phyloP scores from a whole-genome alignment of 2,113 vertebrate genomes.

The Cyprinodon variegatus region DNA sequence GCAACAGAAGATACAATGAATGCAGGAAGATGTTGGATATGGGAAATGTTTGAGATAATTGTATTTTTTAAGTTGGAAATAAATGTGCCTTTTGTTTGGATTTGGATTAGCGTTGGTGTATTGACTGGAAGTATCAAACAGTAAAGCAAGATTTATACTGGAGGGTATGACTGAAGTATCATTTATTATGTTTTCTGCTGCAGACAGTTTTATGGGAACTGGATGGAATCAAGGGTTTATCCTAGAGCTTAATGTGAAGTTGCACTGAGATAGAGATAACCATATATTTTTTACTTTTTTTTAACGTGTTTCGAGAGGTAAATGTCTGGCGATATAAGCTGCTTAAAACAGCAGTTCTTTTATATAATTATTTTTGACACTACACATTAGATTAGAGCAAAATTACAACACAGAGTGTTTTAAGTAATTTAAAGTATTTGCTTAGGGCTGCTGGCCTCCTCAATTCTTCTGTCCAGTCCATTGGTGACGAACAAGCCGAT shows the following conservation, averaged over 20 bases:
- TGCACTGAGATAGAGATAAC: not conserved
- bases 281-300: not conserved
- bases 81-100: not conserved
- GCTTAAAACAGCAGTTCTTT: too few species aligned
- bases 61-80: not conserved
- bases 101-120: not conserved
- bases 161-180: not conserved
- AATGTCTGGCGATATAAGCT: not conserved
- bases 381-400: too few species aligned
- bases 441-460: too few species aligned
- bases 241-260: not conserved
- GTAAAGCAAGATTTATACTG: not conserved
- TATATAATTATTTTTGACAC: too few species aligned
- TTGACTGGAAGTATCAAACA: not conserved
- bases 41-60: not conserved
- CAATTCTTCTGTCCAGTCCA: too few species aligned
- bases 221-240: not conserved
- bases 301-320: not conserved
- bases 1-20: not conserved
- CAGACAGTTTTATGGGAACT: not conserved
- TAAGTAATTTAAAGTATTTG: too few species aligned
- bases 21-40: not conserved
- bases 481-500: too few species aligned
- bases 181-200: not conserved
- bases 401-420: too few species aligned